phyloP scores from a whole-genome alignment of 2,113 vertebrate species.

The Pelodiscus sinensis region DNA sequence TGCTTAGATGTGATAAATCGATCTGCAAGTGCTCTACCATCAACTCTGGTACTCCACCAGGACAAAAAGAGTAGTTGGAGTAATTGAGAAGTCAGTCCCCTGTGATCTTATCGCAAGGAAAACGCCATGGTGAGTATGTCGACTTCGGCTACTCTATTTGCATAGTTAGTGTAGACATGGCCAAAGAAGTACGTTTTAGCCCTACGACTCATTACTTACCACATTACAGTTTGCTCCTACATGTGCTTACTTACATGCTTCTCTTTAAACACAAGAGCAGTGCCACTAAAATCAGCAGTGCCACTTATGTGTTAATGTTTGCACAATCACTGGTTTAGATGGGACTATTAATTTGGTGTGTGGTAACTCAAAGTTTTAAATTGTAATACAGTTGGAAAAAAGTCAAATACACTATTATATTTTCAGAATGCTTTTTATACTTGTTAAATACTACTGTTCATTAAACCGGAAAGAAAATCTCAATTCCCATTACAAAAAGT shows the following conservation, averaged over 20 bases:
- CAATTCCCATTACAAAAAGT: constrained; percentile 9
- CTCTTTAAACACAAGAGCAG: constrained; percentile 49
- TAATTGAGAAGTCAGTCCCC: too few species aligned
- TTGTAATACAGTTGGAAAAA: constrained; percentile 18
- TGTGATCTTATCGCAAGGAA: too few species aligned
- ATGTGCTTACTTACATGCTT: constrained; percentile 14
- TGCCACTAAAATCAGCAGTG: constrained; percentile 13
- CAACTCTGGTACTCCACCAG: too few species aligned
- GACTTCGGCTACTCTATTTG: too few species aligned
- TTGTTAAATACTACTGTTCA: neutral
- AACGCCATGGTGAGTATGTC: too few species aligned
- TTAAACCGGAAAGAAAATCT: neutral
- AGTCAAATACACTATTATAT: constrained; percentile 23
- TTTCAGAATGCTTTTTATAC: neutral
- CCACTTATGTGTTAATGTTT: constrained; percentile 30
- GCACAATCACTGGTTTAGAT: neutral
- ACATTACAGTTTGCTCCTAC: neutral
- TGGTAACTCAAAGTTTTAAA: constrained; percentile 42
- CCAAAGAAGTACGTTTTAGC: neutral
- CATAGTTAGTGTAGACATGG: too few species aligned
- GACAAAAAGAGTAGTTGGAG: too few species aligned
- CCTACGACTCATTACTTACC: constrained; percentile 19
- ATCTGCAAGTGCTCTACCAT: too few species aligned
- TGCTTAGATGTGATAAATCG: too few species aligned
- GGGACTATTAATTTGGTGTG: constrained; percentile 22